Base-by-base conservation (phyloP, 2,888 invertebrate species). In the Empis stercorea region DNA sequence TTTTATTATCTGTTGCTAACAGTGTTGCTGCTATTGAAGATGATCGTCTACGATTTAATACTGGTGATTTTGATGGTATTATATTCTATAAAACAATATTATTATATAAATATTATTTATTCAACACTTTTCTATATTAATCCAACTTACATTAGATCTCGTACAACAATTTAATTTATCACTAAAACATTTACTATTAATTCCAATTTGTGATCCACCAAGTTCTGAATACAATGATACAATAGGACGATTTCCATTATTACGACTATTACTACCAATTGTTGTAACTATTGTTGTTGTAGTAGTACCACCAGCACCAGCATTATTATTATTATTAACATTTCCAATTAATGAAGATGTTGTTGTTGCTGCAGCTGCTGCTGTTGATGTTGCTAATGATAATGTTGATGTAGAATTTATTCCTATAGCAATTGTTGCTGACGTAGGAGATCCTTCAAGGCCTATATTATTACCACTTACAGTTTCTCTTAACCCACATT, bases 21-120 rank as follows among this genome's bases (percentile, higher is more conserved):
- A 64, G 53, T 54, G 61, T 64, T 23, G 60, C 56, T 4, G 64
- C 66, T 43, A 66, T 64, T 9, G 68, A 67, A 6, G 68, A 68
- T 13, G 66, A 61, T 20, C 68, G 62, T 48, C 68, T 60, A 20
- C 66, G 56, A 47, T 58, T 59, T 11, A 66, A 47, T 16, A 65
- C 60, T 14, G 68, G 68, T 11, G 67, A 68, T 43, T 63, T 66
- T 46, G 61, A 61, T 32, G 55, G 37, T 43, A 60, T 56, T 39
- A 60, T 58, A 46, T 54, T 59, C 59, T 61, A 53, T 48, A 46
- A 53, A 45, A 45, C 44, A 44, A 10, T n/a, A 30, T 42, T n/a
- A 40, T 11, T n/a, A 10, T 16, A 1, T 2, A n/a, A 34, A 7
- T 34, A 44, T 17, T 16, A 11, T 20, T 20, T 20, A 4, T 20